Evolutionary conservation across 2,888 invertebrate species (phyloP), one percentile per base, ranked within the genome.

Genomic region (Ennomos quercinarius): DNA sequence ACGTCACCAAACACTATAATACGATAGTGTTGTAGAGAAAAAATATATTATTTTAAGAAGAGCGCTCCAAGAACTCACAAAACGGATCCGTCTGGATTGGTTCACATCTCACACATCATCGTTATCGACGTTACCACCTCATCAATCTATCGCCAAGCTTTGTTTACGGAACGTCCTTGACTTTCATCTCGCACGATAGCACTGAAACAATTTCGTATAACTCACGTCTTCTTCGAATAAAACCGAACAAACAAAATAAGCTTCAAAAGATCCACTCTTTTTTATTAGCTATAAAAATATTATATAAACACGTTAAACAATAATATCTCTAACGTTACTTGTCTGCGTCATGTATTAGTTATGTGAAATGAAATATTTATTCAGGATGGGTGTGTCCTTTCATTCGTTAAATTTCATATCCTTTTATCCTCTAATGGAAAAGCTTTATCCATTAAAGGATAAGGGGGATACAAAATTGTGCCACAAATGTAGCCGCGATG

Each of bases 121-220:
- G 68, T 67, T 68, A 66, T 66, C 54, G 61, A 57, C 64, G 65
- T 68, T 68, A 73, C 68, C 68, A 68, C 67, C 69, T 68, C 73
- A 73, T 80, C 73, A 71, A 80, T 79, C 76, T 73, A 70, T 63
- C 60, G 43, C 53, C 64, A 54, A 60, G 63, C 66, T 69, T 63
- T 77, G 74, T 77, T 76, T 76, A 77, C 59, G 58, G 54, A 65
- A 62, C 70, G 57, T 58, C 68, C 74, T 73, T 77, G 74, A 72
- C 65, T 76, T 58, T 68, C 67, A 67, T 69, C 64, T 61, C 49
- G n/a, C 44, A 39, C 44, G 61, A 65, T 60, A 57, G 63, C 38
- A 59, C 57, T 63, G 53, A 66, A 67, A 68, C 64, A 70, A 67
- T 65, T 67, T 68, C 65, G 65, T 59, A 63, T 43, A 48, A 54